Percentiles rank a stretch among this genome's conserved stretches.
phyloP scores from a whole-genome alignment of 2,888 invertebrate genomes.

The Ryuthela nishihirai region DNA sequence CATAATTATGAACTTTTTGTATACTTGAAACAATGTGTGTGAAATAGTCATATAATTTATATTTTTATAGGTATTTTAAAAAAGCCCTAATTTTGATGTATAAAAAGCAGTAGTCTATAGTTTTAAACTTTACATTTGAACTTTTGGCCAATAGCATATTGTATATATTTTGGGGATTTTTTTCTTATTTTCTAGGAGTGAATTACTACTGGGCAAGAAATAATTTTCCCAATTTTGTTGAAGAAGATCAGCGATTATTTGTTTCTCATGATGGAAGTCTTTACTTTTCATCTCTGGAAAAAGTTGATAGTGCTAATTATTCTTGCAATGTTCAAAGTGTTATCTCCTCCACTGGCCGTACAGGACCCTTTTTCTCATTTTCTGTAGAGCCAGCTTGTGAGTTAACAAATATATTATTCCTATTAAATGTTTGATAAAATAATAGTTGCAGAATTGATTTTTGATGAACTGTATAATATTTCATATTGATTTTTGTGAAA shows the following conservation, averaged over 20 bases:
- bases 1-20: too few relatives aligned
- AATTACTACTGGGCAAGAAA: conserved; percentile 89
- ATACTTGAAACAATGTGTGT: too few relatives aligned
- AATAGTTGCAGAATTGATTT: too few relatives aligned
- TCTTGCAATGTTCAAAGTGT: conserved; percentile 86
- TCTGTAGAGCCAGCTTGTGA: conserved; percentile 74
- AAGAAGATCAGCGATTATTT: conserved; percentile 87
- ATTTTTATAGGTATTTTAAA: too few relatives aligned
- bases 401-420: conserved; percentile 45
- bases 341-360: conserved; percentile 80
- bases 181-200: conserved; percentile 56
- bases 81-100: too few relatives aligned
- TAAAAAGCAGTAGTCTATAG: too few relatives aligned
- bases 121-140: too few relatives aligned
- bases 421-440: background rate
- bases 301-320: conserved; percentile 83
- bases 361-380: conserved; percentile 82
- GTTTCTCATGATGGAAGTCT: conserved; percentile 90
- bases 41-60: too few relatives aligned
- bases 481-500: too few relatives aligned
- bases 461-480: too few relatives aligned
- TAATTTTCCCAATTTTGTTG: conserved; percentile 85
- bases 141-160: too few relatives aligned
- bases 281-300: conserved; percentile 90
- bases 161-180: conserved; percentile 7